A percentile compares a stretch with the other conserved stretches of the same genome.
Evolutionary conservation across 2,113 vertebrate genomes (phyloP).

Genomic region (Zonotrichia leucophrys): DNA sequence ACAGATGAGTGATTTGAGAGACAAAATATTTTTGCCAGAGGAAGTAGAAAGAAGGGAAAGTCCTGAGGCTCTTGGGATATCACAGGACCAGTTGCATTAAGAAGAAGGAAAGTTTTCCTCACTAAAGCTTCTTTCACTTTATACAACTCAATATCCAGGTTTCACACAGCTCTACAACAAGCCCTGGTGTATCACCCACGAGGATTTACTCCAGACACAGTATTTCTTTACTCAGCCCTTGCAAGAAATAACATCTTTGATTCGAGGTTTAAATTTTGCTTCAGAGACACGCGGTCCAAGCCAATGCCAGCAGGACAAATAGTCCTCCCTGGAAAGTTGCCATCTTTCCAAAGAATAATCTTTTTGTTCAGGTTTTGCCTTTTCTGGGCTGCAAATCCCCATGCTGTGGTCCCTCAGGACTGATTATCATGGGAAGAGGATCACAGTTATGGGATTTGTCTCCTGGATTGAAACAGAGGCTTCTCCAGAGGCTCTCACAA

Average conservation of each 20-base stretch:
- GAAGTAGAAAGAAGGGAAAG: neutral
- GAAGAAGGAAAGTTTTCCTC: neutral
- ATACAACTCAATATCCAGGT: neutral
- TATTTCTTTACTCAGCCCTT: neutral
- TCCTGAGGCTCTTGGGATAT: neutral
- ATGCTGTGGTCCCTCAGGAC: accelerated
- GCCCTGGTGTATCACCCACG: accelerated
- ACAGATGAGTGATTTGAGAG: neutral
- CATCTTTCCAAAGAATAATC: neutral
- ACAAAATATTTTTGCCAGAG: neutral
- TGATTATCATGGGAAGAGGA: neutral
- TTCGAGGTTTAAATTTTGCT: neutral
- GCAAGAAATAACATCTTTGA: neutral
- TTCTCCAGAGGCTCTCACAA: neutral
- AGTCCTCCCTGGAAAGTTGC: neutral
- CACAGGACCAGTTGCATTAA: neutral
- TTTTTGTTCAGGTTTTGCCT: neutral
- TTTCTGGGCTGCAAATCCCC: neutral
- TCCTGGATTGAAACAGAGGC: neutral
- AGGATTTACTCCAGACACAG: neutral
- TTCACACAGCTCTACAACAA: neutral
- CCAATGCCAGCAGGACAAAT: neutral
- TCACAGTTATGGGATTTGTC: neutral
- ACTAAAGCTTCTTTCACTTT: neutral
- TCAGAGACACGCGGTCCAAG: neutral